Conservation (phyloP, 2,888 invertebrate genomes). For the Drosophila flavopinicola region DNA sequence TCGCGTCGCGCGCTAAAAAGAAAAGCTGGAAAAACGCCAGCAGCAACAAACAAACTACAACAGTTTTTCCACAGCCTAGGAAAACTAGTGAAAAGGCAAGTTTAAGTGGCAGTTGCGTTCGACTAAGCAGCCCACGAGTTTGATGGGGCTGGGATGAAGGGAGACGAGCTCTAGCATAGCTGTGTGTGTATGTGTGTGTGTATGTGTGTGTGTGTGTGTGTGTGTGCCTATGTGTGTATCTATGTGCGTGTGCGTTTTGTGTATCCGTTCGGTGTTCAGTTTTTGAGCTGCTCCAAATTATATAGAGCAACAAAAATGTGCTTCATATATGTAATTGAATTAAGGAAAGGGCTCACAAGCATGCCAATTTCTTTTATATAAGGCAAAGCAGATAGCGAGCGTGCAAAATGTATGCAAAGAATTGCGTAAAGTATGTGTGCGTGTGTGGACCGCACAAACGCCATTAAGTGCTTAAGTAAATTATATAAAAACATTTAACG, state of each 20-base stretch:
- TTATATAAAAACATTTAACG: conserved; percentile 70
- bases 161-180: conserved; percentile 9
- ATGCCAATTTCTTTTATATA: conserved; percentile 52
- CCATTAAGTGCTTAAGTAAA: conserved; percentile 69
- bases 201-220: conserved; percentile 14
- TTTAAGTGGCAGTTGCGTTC: conserved; percentile 70
- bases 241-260: conserved; percentile 63
- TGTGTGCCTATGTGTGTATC: conserved; percentile 27
- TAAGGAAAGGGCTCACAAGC: conserved; percentile 53
- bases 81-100: conserved; percentile 69
- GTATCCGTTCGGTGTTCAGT: conserved; percentile 60
- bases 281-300: conserved; percentile 60
- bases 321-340: conserved; percentile 66
- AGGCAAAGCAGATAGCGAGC: conserved; percentile 24
- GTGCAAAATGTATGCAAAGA: conserved; percentile 30
- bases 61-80: conserved; percentile 54
- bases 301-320: conserved; percentile 42
- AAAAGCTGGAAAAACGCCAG: conserved; percentile 68
- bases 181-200: neutral
- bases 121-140: conserved; percentile 31
- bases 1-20: conserved; percentile 48
- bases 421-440: conserved; percentile 69
- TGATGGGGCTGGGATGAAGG: too few relatives aligned
- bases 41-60: conserved; percentile 48
- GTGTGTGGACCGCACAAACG: conserved; percentile 46